Evolutionary conservation across 2,888 invertebrate genomes (phyloP).

Genomic region (Melinopterus prodromus): DNA sequence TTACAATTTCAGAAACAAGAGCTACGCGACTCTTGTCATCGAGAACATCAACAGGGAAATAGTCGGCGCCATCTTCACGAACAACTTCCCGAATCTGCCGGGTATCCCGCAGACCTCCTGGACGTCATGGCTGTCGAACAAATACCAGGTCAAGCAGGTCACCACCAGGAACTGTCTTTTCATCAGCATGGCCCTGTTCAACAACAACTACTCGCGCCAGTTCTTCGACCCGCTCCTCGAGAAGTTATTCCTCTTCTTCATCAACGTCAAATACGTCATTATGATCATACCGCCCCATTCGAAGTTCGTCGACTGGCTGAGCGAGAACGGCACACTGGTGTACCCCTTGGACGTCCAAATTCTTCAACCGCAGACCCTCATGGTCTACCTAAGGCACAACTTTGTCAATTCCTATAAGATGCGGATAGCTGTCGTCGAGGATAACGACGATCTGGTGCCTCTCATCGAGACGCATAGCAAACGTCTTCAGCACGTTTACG

Average conservation of each 20-base stretch:
- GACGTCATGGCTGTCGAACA: conserved; percentile 66
- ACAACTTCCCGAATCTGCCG: conserved; percentile 65
- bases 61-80: conserved; percentile 55
- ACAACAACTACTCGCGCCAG: conserved; percentile 56
- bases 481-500: conserved; percentile 65
- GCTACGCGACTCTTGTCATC: conserved; percentile 59
- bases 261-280: conserved; percentile 62
- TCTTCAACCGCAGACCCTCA: conserved; percentile 52
- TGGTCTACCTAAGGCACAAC: conserved; percentile 51
- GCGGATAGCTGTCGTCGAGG: conserved; percentile 74
- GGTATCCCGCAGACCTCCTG: conserved; percentile 66
- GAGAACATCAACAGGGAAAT: conserved; percentile 48
- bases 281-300: conserved; percentile 63
- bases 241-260: conserved; percentile 64
- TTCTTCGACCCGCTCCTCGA: conserved; percentile 58
- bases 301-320: conserved; percentile 50
- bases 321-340: conserved; percentile 50
- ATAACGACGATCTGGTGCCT: conserved; percentile 76
- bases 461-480: conserved; percentile 66
- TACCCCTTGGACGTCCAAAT: conserved; percentile 45
- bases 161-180: conserved; percentile 67
- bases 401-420: conserved; percentile 59
- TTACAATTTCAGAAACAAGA: conserved; percentile 49
- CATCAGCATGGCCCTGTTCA: conserved; percentile 68
- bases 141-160: conserved; percentile 63